Percentiles rank a stretch among this genome's conserved stretches.
phyloP scores from a whole-genome alignment of 2,113 vertebrate genomes.

The Nothobranchius kuhntae region DNA sequence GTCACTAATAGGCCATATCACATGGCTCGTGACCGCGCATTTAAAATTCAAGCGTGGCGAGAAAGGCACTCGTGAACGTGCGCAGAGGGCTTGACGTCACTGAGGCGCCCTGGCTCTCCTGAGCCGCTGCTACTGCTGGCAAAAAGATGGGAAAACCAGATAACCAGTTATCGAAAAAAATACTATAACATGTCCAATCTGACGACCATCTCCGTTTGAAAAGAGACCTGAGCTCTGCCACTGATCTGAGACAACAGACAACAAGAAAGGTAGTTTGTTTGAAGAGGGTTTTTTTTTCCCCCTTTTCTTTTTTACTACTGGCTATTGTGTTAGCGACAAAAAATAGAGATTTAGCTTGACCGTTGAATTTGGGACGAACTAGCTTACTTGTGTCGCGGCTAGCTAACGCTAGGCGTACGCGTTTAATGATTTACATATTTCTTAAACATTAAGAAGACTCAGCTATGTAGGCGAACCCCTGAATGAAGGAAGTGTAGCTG shows the following conservation, averaged over 20 bases:
- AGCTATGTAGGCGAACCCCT: not conserved
- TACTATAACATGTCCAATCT: constrained; percentile 45
- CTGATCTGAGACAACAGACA: constrained; percentile 32
- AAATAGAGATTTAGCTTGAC: constrained; percentile 56
- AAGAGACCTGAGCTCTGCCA: constrained; percentile 22
- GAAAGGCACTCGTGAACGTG: constrained; percentile 67
- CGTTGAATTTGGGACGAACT: constrained; percentile 45
- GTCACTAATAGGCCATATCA: not conserved
- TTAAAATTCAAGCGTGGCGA: constrained; percentile 74
- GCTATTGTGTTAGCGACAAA: constrained; percentile 69
- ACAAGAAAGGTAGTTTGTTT: constrained; percentile 67
- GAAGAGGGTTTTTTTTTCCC: constrained; percentile 22
- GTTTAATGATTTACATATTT: not conserved
- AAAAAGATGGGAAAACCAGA: constrained; percentile 70
- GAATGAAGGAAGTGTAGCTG: constrained; percentile 15
- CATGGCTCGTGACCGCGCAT: constrained; percentile 54
- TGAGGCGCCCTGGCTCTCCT: constrained; percentile 77
- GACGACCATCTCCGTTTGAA: constrained; percentile 8
- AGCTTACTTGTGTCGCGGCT: constrained; percentile 32
- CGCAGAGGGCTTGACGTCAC: constrained; percentile 80
- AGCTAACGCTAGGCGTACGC: constrained; percentile 15
- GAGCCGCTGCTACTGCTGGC: constrained; percentile 76
- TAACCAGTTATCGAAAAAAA: constrained; percentile 39
- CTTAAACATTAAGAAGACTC: not conserved
- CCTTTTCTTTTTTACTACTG: constrained; percentile 13